Percentiles rank a stretch among this genome's conserved stretches.
Conservation (phyloP, 1,140 invertebrate species). For the Apis dorsata region DNA sequence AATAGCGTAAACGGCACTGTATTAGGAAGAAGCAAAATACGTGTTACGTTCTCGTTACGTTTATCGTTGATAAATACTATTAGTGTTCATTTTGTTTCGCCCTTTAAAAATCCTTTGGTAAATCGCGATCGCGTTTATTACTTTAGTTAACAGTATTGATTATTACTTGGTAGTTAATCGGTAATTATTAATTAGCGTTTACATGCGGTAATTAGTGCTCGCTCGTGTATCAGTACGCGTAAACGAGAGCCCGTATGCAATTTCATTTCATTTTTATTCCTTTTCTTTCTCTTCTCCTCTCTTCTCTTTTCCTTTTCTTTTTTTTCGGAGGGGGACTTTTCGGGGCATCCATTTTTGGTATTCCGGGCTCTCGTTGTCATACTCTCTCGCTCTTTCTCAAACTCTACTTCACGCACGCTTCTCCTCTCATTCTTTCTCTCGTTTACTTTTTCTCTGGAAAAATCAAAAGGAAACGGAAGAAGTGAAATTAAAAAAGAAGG, state of each 20-base stretch:
- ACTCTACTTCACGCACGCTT: neutral
- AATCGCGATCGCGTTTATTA: slow-evolving; percentile 54
- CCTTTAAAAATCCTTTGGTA: slow-evolving; percentile 63
- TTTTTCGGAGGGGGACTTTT: neutral
- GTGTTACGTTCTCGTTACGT: slow-evolving; percentile 78
- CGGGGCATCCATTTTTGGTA: neutral
- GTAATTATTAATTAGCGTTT: slow-evolving; percentile 70
- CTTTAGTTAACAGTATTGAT: slow-evolving; percentile 60
- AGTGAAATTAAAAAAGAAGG: slow-evolving; percentile 46
- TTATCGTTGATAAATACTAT: slow-evolving; percentile 79
- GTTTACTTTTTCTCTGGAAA: neutral
- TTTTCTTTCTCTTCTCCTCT: neutral
- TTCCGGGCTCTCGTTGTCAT: slow-evolving; percentile 25
- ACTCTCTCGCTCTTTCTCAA: neutral
- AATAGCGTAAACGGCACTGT: slow-evolving; percentile 81
- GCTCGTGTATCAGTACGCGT: slow-evolving; percentile 48
- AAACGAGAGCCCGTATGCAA: slow-evolving; percentile 34
- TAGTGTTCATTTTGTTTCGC: slow-evolving; percentile 47
- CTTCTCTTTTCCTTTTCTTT: neutral
- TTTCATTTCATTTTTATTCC: neutral
- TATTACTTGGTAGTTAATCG: slow-evolving; percentile 59
- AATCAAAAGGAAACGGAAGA: slow-evolving; percentile 28
- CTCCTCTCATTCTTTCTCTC: neutral
- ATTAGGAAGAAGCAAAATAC: slow-evolving; percentile 82
- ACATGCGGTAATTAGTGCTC: slow-evolving; percentile 58